Evolutionary conservation across 2,113 vertebrate species (phyloP), one percentile per base, ranked within the genome.

Genomic region (Syngnathus floridae): DNA sequence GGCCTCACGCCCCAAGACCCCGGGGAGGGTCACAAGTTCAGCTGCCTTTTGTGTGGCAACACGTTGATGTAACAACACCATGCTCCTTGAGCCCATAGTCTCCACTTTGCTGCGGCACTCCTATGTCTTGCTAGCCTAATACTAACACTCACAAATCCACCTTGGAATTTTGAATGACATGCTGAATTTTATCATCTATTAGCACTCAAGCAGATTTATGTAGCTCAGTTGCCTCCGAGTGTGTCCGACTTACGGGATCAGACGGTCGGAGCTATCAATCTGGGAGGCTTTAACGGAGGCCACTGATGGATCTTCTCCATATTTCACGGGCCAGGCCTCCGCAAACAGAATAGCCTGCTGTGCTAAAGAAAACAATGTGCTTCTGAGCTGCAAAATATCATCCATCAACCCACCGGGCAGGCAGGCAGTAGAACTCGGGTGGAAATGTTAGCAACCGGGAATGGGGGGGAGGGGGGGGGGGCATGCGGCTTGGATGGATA

Each of bases 311-410:
- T 95, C 92, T 95, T 89, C 93, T 90, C 94, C 92, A 93, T 96
- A 93, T 94, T 93, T 95, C 94, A 93, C 90, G 87, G 91, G 90
- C 90, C 93, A 91, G 83, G 77, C 74, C 92, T 92, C 90, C 91
- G 93, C 93, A 95, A 98, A 97, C 94, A 96, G 94, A 94, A 96
- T 94, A 94, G 93, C 96, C 96, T 95, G 95, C 95, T 97, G 95
- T 94, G 95, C 95, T 97, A 95, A 99, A 94, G 94, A 95, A 96
- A 98, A 97, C 94, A 97, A 92, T 94, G 94, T 94, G 93, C 93
- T 97, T 94, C 94, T 92, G 94, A 93, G 92, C 91, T 92, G 92
- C 90, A 94, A 94, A 95, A 94, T 93, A 93, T 92, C 91, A 97
- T 96, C 94, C 93, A 95, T 96, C 94, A 56, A 56, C 12, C 54